These are phyloP conservation scores for Podarcis muralis DNA, from an alignment of 2,113 vertebrate species.

Conservation along the genomic window DNA sequence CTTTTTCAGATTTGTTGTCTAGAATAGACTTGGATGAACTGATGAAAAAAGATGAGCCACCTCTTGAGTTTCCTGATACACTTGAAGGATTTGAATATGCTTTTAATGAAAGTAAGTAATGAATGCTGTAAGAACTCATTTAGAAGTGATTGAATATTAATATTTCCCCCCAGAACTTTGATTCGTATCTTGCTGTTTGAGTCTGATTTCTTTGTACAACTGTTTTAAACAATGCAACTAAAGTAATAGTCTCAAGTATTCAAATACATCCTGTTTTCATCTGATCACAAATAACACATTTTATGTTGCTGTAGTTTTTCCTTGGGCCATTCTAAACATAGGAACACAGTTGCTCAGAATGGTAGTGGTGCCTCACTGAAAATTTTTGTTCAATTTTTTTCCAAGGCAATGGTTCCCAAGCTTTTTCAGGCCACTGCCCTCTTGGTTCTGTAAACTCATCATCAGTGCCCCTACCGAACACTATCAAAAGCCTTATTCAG, in stretches of 20 bases:
- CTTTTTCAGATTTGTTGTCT: slow-evolving; percentile 89
- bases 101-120: slow-evolving; percentile 94
- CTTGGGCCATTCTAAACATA: background rate
- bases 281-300: background rate
- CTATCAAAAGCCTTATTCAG: too few relatives aligned
- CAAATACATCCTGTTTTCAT: background rate
- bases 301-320: background rate
- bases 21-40: slow-evolving; percentile 97
- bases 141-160: slow-evolving; percentile 39
- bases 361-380: background rate
- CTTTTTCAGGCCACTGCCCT: too few relatives aligned
- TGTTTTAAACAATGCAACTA: background rate
- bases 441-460: too few relatives aligned
- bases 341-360: slow-evolving; percentile 5
- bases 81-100: slow-evolving; percentile 95
- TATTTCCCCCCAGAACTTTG: background rate
- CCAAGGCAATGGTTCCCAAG: background rate
- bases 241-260: background rate
- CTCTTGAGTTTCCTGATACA: slow-evolving; percentile 93
- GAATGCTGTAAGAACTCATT: slow-evolving; percentile 23
- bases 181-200: background rate
- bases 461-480: too few relatives aligned
- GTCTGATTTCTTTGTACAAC: background rate
- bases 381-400: slow-evolving; percentile 33
- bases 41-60: slow-evolving; percentile 99